Evolutionary conservation across 2,113 vertebrate genomes (phyloP).

Genomic region (Paramormyrops kingsleyae): DNA sequence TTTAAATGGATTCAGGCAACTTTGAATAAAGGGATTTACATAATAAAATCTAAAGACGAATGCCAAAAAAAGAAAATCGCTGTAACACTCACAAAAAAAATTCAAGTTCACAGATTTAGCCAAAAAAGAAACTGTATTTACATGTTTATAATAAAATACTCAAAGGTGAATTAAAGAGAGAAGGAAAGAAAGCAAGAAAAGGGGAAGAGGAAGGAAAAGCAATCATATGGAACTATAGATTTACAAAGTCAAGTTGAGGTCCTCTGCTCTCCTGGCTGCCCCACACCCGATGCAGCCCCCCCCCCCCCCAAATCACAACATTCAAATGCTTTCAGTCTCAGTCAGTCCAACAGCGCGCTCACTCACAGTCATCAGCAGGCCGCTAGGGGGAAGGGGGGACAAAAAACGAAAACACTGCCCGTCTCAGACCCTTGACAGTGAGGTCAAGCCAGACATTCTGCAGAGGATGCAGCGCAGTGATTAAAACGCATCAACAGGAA

Average conservation of each 20-base stretch:
- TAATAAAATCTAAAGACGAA: conserved; percentile 95
- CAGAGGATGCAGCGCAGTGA: conserved; percentile 10
- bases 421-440: background rate
- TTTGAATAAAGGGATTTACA: conserved; percentile 99
- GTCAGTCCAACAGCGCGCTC: conserved; percentile 52
- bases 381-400: conserved; percentile 22
- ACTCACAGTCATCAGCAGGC: conserved; percentile 44
- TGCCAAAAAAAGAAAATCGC: conserved; percentile 78
- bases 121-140: conserved; percentile 60
- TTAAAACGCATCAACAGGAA: conserved; percentile 37
- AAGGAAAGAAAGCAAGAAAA: conserved; percentile 37
- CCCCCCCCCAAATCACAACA: conserved; percentile 60
- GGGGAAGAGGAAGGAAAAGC: conserved; percentile 62
- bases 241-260: conserved; percentile 75
- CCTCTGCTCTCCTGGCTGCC: conserved; percentile 52
- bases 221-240: conserved; percentile 78
- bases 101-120: conserved; percentile 92
- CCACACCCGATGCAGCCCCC: conserved; percentile 62
- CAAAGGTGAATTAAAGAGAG: conserved; percentile 18
- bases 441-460: background rate
- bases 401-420: conserved; percentile 18
- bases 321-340: conserved; percentile 85
- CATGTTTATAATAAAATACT: conserved; percentile 29
- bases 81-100: conserved; percentile 79
- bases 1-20: conserved; percentile 99